phyloP scores from a whole-genome alignment of 2,797 vertebrate species.

The Hybognathus amarus region DNA sequence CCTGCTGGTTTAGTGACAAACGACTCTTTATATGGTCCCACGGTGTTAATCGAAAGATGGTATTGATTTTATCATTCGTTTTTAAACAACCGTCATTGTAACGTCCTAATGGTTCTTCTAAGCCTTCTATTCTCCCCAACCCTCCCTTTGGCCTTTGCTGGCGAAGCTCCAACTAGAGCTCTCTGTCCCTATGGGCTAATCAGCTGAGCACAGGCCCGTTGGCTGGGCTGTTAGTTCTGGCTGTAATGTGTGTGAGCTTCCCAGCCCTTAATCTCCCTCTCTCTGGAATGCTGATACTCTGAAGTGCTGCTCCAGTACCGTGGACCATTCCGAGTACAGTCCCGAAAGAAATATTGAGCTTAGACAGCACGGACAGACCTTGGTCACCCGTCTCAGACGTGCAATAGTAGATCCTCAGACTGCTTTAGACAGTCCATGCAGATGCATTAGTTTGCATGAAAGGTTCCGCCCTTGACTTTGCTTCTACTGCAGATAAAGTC shows the following conservation, averaged over 20 bases:
- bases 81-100: constrained; percentile 43
- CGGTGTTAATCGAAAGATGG: constrained; percentile 30
- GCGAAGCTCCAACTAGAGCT: constrained; percentile 60
- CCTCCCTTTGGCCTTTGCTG: constrained; percentile 56
- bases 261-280: constrained; percentile 41
- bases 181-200: constrained; percentile 58
- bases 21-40: constrained; percentile 20
- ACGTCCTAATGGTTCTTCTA: constrained; percentile 52
- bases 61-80: constrained; percentile 39
- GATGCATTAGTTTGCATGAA: constrained; percentile 21
- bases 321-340: neutral
- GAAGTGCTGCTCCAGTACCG: constrained; percentile 26
- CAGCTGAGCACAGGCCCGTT: constrained; percentile 58
- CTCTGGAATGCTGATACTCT: constrained; percentile 36
- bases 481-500: constrained; percentile 40
- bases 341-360: constrained; percentile 6
- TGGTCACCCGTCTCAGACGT: constrained; percentile 16
- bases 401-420: neutral
- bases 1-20: constrained; percentile 23
- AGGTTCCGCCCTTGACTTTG: constrained; percentile 36
- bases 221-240: constrained; percentile 60
- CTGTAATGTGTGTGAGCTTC: constrained; percentile 58
- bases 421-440: neutral
- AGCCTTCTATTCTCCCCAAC: constrained; percentile 49
- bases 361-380: neutral